These are phyloP conservation scores for Metallyticus violacea DNA, from an alignment of 2,888 invertebrate genomes.

Conservation along the genomic window DNA sequence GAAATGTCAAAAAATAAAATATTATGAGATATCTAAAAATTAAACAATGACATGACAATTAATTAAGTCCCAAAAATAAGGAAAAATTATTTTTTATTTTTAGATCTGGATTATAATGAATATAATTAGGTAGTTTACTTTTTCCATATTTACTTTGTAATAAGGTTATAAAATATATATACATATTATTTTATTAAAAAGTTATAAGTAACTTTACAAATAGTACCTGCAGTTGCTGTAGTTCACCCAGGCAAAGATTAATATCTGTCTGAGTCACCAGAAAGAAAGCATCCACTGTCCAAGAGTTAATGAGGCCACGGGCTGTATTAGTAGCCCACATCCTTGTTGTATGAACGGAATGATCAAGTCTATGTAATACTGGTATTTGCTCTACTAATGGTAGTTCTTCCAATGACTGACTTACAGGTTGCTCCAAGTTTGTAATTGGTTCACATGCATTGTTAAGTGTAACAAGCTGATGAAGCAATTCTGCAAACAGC, in stretches of 20 bases:
- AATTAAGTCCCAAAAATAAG: too few species aligned
- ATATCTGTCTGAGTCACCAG: conserved; percentile 46
- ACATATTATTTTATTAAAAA: too few species aligned
- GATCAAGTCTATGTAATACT: conserved; percentile 62
- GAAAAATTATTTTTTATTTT: too few species aligned
- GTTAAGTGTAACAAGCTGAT: conserved; percentile 65
- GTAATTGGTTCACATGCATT: conserved; percentile 68
- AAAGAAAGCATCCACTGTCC: conserved; percentile 75
- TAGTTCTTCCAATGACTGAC: conserved; percentile 65
- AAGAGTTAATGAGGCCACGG: conserved; percentile 66
- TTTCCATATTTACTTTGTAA: too few species aligned
- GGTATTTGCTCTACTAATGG: conserved; percentile 83
- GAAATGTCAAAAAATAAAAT: too few species aligned
- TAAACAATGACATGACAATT: too few species aligned
- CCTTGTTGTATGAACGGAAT: conserved; percentile 66
- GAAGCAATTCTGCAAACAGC: conserved; percentile 63
- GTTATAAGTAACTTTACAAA: too few species aligned
- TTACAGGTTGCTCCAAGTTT: conserved; percentile 66
- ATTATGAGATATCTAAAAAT: too few species aligned
- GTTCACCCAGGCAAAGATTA: conserved; percentile 43
- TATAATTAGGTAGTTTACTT: too few species aligned
- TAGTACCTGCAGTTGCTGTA: conserved; percentile 44
- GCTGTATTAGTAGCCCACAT: conserved; percentile 74
- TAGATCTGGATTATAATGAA: too few species aligned
- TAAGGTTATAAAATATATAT: too few species aligned